Evolutionary conservation across 2,797 vertebrate species (phyloP).

Genomic region (Aythya fuligula): DNA sequence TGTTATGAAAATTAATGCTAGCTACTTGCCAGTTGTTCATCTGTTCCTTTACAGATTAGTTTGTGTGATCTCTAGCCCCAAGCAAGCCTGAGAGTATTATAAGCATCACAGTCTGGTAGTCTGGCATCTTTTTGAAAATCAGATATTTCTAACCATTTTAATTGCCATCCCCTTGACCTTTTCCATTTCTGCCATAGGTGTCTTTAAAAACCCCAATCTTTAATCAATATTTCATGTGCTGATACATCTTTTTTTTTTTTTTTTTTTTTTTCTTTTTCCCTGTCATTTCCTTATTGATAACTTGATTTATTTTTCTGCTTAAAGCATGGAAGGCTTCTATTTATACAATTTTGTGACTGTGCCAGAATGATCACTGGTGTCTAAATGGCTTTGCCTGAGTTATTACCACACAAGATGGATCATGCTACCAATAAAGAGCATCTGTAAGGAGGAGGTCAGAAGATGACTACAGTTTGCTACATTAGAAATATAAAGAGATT

Average conservation of each 20-base stretch:
- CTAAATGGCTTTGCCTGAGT: neutral
- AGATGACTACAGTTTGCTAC: neutral
- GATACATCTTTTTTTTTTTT: neutral
- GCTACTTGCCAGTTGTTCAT: conserved; percentile 38
- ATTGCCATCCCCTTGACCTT: conserved; percentile 6
- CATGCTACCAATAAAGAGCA: neutral
- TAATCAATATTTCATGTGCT: conserved; percentile 9
- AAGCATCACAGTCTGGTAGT: neutral
- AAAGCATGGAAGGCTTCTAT: neutral
- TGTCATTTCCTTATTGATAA: neutral
- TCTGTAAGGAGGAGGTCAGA: neutral
- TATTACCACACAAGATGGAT: neutral
- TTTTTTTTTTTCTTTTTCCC: neutral
- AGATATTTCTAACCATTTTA: conserved; percentile 39
- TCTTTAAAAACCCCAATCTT: neutral
- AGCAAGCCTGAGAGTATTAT: conserved; percentile 3
- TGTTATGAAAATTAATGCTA: conserved; percentile 34
- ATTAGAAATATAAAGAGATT: neutral
- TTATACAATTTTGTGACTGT: neutral
- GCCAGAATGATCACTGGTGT: neutral
- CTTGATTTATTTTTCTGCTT: neutral
- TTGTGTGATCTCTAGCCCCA: conserved; percentile 43
- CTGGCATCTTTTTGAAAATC: neutral
- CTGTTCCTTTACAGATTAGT: conserved; percentile 43
- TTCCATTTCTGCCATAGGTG: neutral